phyloP scores from a whole-genome alignment of 2,888 invertebrate species.

The Hetaerina titia region DNA sequence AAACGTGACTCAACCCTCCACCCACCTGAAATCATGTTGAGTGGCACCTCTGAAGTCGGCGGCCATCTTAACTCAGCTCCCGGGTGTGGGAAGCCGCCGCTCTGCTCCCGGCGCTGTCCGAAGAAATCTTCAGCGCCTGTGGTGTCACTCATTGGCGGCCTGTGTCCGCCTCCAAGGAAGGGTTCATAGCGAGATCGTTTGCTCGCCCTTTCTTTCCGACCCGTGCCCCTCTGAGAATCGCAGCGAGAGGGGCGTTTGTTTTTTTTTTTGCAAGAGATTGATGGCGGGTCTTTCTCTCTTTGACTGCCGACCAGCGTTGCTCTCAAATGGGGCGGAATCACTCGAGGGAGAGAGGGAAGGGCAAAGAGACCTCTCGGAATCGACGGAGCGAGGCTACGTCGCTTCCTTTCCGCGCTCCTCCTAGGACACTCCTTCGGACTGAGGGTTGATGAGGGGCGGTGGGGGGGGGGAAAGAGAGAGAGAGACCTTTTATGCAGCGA shows the following conservation, averaged over 20 bases:
- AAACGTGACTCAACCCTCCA: background rate
- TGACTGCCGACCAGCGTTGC: background rate
- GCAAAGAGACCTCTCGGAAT: background rate
- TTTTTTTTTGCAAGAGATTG: background rate
- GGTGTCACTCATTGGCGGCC: slow-evolving; percentile 57
- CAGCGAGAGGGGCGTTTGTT: background rate
- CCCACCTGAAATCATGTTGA: slow-evolving; percentile 59
- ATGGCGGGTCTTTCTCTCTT: background rate
- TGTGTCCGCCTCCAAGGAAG: slow-evolving; percentile 30
- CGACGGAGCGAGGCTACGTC: too few relatives aligned
- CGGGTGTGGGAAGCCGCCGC: slow-evolving; percentile 53
- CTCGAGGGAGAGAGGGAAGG: background rate
- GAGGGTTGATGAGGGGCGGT: background rate
- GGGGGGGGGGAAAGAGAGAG: background rate
- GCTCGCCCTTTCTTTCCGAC: background rate
- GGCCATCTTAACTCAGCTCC: slow-evolving; percentile 61
- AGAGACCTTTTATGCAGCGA: background rate
- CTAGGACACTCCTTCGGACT: background rate
- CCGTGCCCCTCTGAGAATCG: background rate
- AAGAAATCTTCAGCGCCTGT: slow-evolving; percentile 39
- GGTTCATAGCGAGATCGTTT: slow-evolving; percentile 15
- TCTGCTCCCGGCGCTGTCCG: slow-evolving; percentile 62
- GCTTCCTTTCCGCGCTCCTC: background rate
- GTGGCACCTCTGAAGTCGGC: slow-evolving; percentile 54
- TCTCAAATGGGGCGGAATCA: background rate